Base-by-base conservation (phyloP, 2,888 invertebrate species). In the Apotomis turbidana region DNA sequence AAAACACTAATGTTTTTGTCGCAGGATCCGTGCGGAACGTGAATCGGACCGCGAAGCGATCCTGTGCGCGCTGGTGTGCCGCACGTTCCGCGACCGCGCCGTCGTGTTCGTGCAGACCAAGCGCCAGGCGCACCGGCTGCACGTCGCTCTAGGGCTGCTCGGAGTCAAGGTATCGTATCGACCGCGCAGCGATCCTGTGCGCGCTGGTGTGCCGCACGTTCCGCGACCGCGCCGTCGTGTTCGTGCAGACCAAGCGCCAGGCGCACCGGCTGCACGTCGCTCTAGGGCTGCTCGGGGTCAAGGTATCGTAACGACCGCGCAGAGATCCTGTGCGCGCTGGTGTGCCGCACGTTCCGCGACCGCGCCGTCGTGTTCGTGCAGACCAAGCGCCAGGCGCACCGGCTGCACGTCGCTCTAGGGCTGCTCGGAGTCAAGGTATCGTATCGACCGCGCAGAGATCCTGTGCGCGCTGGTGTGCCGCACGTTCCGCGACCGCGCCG, bases 101-200 rank as follows among this genome's bases (percentile, higher is more conserved):
- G 98, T 99, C 93, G 95, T 99, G 52, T 99, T 99, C 93, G 98
- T 99, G 44, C 98, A 97, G 89, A 99, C 99, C 0, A 99, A 99
- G 90, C 96, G 96, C 76, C 98, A 98, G 86, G 99, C 99, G 3
- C 99, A 99, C 89, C 94, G 98, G 12, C 91, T 99, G 77, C 98
- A 99, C 84, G 41, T 41, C 5, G 41, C 41, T 5, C 41, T 41
- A 6, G 41, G 41, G 1, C 41, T 41, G 41, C 41, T 41, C 5
- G 41, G 41, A 5, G 41, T 41, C 41, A 41, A 41, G 41, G 41
- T 41, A 41, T 6, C 41, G 41, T 41, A 41, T 41, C 5, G 41
- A 41, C 41, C 41, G 41, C 41, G 41, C 5, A 6, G 41, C 41
- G 2, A 91, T 99, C 0, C 91, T 99, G 3, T 98, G 99, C 0